These are phyloP conservation scores for Gymnorhina tibicen DNA, from an alignment of 2,113 vertebrate species.

Conservation along the genomic window DNA sequence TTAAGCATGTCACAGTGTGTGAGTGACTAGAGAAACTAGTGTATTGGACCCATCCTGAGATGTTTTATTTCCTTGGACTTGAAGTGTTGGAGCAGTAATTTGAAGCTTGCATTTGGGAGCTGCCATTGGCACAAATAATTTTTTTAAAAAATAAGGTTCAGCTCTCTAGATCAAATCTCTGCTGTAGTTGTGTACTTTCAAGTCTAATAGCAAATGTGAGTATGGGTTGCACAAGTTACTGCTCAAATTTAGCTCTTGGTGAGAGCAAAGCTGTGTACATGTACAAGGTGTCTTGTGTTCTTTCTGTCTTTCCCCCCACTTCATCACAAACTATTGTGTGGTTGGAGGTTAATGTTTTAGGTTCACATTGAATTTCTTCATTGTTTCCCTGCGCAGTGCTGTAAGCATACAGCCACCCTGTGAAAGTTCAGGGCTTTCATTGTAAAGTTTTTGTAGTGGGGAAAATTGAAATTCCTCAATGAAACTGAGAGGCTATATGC, in stretches of 20 bases:
- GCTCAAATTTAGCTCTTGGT: background rate
- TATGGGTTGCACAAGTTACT: background rate
- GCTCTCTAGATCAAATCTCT: background rate
- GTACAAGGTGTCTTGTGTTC: background rate
- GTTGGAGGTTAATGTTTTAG: background rate
- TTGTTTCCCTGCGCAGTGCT: background rate
- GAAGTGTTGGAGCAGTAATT: background rate
- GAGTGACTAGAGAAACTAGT: background rate
- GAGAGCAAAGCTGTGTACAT: background rate
- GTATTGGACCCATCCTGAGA: background rate
- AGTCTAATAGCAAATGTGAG: background rate
- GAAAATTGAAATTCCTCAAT: background rate
- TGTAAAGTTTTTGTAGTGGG: background rate
- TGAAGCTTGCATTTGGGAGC: background rate
- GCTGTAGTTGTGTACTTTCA: background rate
- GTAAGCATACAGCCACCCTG: rapidly evolving
- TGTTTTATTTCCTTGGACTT: background rate
- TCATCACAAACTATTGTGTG: background rate
- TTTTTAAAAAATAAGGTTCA: background rate
- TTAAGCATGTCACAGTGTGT: background rate
- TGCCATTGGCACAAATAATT: background rate
- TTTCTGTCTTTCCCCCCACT: rapidly evolving
- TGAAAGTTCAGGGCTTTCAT: rapidly evolving
- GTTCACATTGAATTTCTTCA: background rate
- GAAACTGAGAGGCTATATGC: background rate